Evolutionary conservation across 2,888 invertebrate species (phyloP).

Genomic region (Hecatera dysodea): DNA sequence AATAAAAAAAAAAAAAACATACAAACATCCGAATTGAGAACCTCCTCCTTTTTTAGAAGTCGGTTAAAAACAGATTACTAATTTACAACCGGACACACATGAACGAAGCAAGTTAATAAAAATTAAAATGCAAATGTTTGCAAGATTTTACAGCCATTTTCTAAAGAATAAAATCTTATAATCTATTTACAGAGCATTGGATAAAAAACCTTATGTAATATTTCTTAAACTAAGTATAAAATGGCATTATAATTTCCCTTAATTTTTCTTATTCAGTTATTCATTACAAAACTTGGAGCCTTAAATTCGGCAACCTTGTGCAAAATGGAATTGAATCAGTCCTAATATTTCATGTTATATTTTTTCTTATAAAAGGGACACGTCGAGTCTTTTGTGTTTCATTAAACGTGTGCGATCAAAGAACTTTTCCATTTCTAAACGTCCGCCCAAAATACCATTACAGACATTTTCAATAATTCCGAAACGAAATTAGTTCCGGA

Average conservation of each 20-base stretch:
- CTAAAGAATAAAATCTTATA: background rate
- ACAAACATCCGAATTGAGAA: too few species aligned
- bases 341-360: constrained; percentile 49
- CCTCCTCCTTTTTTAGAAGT: too few species aligned
- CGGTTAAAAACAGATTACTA: too few species aligned
- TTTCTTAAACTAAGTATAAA: background rate
- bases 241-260: constrained; percentile 26
- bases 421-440: constrained; percentile 67
- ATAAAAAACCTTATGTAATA: constrained; percentile 18
- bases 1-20: too few species aligned
- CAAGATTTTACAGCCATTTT: background rate
- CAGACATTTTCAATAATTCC: constrained; percentile 68
- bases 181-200: background rate
- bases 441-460: constrained; percentile 63
- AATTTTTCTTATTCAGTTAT: constrained; percentile 50
- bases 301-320: constrained; percentile 38
- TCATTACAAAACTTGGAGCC: constrained; percentile 46
- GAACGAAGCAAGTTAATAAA: background rate
- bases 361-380: constrained; percentile 58
- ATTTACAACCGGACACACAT: background rate
- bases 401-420: constrained; percentile 67
- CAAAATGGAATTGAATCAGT: constrained; percentile 42
- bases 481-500: constrained; percentile 69
- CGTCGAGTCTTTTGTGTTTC: constrained; percentile 65
- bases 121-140: background rate